These are phyloP conservation scores for Jordanella pulchra DNA, from an alignment of 2,797 vertebrate genomes.

Conservation along the genomic window DNA sequence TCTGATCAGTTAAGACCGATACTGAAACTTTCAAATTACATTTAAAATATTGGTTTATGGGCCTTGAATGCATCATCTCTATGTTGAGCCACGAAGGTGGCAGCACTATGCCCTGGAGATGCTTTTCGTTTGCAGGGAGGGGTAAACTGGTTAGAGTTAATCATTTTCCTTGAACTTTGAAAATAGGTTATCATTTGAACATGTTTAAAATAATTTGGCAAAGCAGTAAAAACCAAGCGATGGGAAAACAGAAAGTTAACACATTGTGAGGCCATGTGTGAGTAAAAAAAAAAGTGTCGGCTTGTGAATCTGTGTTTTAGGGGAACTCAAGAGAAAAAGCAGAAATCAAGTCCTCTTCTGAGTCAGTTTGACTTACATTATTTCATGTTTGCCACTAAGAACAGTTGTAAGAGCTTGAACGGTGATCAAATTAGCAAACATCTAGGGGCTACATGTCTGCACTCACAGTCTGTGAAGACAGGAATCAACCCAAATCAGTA, in stretches of 20 bases:
- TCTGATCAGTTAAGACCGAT: too few species aligned
- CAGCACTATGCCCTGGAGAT: too few species aligned
- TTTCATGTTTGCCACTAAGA: conserved; percentile 68
- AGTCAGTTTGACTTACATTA: conserved; percentile 67
- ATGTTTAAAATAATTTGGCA: background rate
- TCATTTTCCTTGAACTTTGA: too few species aligned
- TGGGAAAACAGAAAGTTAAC: too few species aligned
- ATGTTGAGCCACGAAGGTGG: too few species aligned
- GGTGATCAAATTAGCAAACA: conserved; percentile 61
- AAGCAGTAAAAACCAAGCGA: too few species aligned
- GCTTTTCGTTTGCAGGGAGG: too few species aligned
- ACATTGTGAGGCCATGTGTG: background rate
- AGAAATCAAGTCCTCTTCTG: conserved; percentile 66
- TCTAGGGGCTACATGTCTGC: conserved; percentile 59
- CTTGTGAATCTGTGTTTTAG: conserved; percentile 15
- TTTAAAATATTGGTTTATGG: too few species aligned
- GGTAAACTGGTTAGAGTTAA: too few species aligned
- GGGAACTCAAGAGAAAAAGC: conserved; percentile 23
- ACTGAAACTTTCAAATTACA: too few species aligned
- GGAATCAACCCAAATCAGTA: conserved; percentile 11
- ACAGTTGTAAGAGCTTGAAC: conserved; percentile 66
- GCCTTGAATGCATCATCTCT: too few species aligned
- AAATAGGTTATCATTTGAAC: too few species aligned
- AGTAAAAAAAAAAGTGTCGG: conserved; percentile 16
- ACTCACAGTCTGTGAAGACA: conserved; percentile 47